Conservation (phyloP, 2,113 vertebrate species). For the Rousettus leschenaultii region DNA sequence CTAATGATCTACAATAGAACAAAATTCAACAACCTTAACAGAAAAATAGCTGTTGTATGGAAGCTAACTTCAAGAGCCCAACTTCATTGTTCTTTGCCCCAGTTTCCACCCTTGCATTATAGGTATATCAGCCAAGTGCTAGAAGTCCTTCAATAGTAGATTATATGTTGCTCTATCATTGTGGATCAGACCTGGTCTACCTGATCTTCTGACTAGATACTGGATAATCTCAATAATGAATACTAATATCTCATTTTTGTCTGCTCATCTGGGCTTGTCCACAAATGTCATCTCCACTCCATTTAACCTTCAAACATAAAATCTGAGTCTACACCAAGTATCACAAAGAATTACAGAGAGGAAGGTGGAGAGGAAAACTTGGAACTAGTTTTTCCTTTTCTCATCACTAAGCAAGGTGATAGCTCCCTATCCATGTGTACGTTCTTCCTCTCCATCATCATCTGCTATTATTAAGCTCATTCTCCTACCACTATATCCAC, state of each 20-base stretch:
- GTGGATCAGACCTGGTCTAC: background rate
- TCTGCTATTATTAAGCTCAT: background rate
- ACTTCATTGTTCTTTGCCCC: background rate
- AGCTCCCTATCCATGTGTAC: background rate
- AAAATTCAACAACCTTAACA: background rate
- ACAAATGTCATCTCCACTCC: background rate
- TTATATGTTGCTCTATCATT: background rate
- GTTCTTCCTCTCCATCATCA: background rate
- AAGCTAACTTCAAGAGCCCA: background rate
- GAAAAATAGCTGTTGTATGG: background rate
- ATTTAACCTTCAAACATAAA: background rate
- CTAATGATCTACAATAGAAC: background rate
- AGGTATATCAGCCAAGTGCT: background rate
- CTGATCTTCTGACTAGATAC: background rate
- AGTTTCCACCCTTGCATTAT: background rate
- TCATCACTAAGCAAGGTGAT: background rate
- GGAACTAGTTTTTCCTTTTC: background rate
- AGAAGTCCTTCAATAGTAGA: background rate
- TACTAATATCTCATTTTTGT: background rate
- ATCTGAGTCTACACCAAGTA: background rate
- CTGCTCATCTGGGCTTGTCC: background rate
- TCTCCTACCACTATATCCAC: background rate
- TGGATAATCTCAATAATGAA: background rate
- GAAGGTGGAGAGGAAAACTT: background rate
- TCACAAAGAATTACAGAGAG: background rate